phyloP scores from a whole-genome alignment of 2,888 invertebrate genomes.

The Spodoptera littoralis region DNA sequence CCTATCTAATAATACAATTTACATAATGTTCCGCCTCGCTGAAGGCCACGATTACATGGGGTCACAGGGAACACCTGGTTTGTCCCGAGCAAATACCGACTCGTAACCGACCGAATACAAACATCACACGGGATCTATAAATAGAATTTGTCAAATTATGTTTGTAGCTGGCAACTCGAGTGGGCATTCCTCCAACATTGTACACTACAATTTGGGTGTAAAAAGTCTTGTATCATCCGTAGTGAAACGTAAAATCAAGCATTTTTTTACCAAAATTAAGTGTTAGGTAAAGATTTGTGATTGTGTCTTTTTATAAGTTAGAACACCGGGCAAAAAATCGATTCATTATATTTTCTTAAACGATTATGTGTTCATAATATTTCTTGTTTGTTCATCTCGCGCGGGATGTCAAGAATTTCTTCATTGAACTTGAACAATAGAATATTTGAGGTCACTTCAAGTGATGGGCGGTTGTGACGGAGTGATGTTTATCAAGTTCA shows the following conservation, averaged over 20 bases:
- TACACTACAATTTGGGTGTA: constrained; percentile 26
- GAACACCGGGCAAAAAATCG: no score
- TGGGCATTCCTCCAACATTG: constrained; percentile 50
- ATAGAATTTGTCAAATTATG: constrained; percentile 43
- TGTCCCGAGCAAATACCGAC: constrained; percentile 15
- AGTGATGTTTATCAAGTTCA: constrained; percentile 39
- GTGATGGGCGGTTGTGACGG: constrained; percentile 27
- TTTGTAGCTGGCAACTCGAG: constrained; percentile 40
- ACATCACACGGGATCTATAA: constrained; percentile 29
- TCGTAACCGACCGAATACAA: constrained; percentile 11
- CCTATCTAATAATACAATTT: constrained; percentile 26
- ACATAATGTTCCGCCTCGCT: constrained; percentile 36
- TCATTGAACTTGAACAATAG: constrained; percentile 43
- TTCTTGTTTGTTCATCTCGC: constrained; percentile 15
- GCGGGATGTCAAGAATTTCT: constrained; percentile 33
- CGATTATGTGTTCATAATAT: constrained; percentile 14
- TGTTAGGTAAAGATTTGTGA: no score
- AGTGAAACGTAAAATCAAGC: no score
- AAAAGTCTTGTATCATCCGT: neutral
- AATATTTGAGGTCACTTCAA: constrained; percentile 28
- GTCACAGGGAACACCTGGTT: constrained; percentile 50
- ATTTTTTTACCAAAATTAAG: no score
- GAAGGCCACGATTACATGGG: constrained; percentile 45
- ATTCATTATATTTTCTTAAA: no score
- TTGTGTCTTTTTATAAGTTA: no score